Evolutionary conservation across 2,888 invertebrate species (phyloP).

Genomic region (Synergus laeviventris): DNA sequence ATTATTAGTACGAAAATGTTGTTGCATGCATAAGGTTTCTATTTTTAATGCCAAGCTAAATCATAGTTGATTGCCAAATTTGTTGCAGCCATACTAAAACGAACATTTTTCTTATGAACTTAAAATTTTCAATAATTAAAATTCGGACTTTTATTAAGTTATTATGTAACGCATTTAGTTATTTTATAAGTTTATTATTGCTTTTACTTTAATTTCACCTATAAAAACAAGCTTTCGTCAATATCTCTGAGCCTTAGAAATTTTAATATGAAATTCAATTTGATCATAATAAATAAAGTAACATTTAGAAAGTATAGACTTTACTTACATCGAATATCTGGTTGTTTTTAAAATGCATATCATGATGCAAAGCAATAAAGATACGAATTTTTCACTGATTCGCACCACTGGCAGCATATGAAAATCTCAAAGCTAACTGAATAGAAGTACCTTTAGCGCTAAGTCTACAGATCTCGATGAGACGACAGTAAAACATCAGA

Average conservation of each 20-base stretch:
- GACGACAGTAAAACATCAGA: neutral
- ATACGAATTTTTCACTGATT: neutral
- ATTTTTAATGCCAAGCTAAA: neutral
- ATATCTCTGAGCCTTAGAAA: too few relatives aligned
- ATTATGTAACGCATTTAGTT: too few relatives aligned
- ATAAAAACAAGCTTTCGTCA: too few relatives aligned
- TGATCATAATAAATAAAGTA: neutral
- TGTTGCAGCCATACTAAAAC: neutral
- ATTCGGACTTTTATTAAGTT: too few relatives aligned
- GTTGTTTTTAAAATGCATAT: neutral
- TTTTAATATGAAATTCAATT: neutral
- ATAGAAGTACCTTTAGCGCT: neutral
- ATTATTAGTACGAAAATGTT: neutral
- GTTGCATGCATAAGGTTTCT: neutral
- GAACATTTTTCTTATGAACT: neutral
- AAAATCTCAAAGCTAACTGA: constrained; percentile 34
- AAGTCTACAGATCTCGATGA: constrained; percentile 7
- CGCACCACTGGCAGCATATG: constrained; percentile 9
- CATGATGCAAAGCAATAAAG: constrained; percentile 1
- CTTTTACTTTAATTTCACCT: too few relatives aligned
- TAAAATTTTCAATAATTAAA: neutral
- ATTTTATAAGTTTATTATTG: too few relatives aligned
- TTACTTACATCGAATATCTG: neutral
- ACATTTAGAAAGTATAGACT: neutral
- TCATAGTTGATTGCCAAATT: constrained; percentile 7